These are phyloP conservation scores for Cryptoprocta ferox DNA, from an alignment of 2,797 vertebrate species.

Conservation along the genomic window DNA sequence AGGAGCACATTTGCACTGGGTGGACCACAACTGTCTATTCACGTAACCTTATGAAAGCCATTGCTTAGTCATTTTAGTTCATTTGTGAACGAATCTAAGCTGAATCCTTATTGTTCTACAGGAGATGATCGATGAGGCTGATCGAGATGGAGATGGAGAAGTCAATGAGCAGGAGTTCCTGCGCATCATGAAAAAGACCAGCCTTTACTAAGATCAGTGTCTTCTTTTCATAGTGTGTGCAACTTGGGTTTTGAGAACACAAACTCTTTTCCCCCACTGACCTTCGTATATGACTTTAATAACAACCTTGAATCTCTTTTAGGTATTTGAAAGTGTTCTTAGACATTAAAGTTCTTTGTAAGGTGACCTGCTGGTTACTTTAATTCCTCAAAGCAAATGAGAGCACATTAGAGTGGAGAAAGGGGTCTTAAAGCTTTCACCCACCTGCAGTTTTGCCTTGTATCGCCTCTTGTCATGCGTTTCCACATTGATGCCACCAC, in stretches of 20 bases:
- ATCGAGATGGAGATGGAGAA: conserved; percentile 95
- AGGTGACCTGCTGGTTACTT: neutral
- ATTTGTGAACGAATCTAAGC: neutral
- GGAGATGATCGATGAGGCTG: conserved; percentile 98
- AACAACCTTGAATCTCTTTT: neutral
- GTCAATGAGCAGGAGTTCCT: conserved; percentile 97
- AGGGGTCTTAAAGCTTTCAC: neutral
- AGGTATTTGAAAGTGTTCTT: conserved; percentile 44
- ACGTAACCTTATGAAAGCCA: neutral
- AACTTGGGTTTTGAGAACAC: conserved; percentile 3
- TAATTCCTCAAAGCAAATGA: neutral
- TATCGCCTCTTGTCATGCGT: neutral
- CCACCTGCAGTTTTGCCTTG: neutral
- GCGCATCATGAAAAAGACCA: conserved; percentile 97
- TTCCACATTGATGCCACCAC: neutral
- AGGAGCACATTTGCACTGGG: neutral
- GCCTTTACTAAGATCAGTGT: conserved; percentile 90
- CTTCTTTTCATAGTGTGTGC: conserved; percentile 3
- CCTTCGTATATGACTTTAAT: neutral
- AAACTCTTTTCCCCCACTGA: neutral
- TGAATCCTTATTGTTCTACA: conserved; percentile 75
- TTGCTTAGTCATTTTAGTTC: neutral
- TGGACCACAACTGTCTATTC: neutral
- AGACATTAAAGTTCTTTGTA: conserved; percentile 47
- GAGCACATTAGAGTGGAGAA: neutral